Conservation (phyloP, 2,888 invertebrate species). For the Mayetiola destructor region DNA sequence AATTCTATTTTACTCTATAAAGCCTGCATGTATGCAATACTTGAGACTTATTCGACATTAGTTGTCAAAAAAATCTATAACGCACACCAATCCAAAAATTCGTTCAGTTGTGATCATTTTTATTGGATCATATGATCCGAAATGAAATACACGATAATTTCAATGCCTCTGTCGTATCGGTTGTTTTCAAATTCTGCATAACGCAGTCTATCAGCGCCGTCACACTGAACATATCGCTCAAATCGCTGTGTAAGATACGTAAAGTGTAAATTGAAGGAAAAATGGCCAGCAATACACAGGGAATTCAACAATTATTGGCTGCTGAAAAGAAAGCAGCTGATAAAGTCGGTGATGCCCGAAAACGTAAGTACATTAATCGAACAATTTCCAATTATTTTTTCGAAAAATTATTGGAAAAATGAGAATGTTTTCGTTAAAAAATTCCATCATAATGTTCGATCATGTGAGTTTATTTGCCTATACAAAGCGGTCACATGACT, state of each 20-base stretch:
- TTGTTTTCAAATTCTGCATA: background rate
- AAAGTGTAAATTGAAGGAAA: background rate
- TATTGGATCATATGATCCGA: background rate
- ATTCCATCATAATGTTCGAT: background rate
- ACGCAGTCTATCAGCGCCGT: background rate
- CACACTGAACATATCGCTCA: background rate
- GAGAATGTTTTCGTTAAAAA: background rate
- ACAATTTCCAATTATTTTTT: background rate
- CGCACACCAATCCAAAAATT: background rate
- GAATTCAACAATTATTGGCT: conserved; percentile 34
- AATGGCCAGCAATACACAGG: conserved; percentile 35
- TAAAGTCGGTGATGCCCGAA: conserved; percentile 35
- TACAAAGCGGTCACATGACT: conserved; percentile 13
- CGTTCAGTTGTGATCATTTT: background rate
- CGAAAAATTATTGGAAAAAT: background rate
- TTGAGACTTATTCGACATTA: too few species aligned
- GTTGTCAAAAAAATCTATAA: too few species aligned
- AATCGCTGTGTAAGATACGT: background rate
- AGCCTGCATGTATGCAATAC: too few species aligned
- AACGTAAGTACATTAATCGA: conserved; percentile 29
- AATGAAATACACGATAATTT: too few species aligned
- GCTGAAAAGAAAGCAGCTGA: conserved; percentile 36
- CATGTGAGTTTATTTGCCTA: conserved; percentile 4
- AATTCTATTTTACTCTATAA: too few species aligned
- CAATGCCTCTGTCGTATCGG: background rate